These are phyloP conservation scores for Sander lucioperca DNA, from an alignment of 2,113 vertebrate genomes.

Conservation along the genomic window DNA sequence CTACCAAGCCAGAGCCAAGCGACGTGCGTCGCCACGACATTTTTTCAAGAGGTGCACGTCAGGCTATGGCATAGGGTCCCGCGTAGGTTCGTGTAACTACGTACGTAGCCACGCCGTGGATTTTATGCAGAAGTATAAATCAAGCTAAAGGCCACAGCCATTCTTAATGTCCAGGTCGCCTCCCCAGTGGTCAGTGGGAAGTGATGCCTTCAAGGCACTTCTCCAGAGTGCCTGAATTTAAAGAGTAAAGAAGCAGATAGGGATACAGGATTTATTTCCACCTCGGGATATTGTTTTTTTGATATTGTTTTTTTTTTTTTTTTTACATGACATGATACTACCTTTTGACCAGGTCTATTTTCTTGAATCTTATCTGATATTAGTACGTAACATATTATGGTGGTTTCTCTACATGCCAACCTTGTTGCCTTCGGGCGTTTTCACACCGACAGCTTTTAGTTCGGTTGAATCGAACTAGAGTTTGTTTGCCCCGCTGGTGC, in stretches of 20 bases:
- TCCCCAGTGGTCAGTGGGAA: conserved; percentile 37
- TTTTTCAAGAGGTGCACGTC: too few species aligned
- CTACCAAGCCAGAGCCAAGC: too few species aligned
- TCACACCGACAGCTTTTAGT: too few species aligned
- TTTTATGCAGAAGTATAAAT: too few species aligned
- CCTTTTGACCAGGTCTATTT: not conserved
- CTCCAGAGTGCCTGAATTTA: conserved; percentile 9
- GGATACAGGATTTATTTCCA: not conserved
- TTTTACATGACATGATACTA: not conserved
- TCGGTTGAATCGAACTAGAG: too few species aligned
- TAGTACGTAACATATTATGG: not conserved
- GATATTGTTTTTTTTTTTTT: too few species aligned
- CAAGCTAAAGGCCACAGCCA: conserved; percentile 12
- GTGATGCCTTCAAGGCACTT: conserved; percentile 31
- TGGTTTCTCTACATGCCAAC: not conserved
- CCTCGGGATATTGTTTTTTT: not conserved
- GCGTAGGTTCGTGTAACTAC: too few species aligned
- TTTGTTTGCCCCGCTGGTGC: too few species aligned
- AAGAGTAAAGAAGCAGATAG: conserved; percentile 8
- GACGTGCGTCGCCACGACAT: too few species aligned
- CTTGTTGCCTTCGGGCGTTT: too few species aligned
- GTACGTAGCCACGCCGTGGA: too few species aligned
- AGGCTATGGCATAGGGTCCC: too few species aligned
- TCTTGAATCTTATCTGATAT: not conserved
- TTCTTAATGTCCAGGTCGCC: conserved; percentile 10